Percentiles rank a stretch among this genome's conserved stretches.
phyloP scores from a whole-genome alignment of 2,888 invertebrate genomes.

The Artemia sp. region DNA sequence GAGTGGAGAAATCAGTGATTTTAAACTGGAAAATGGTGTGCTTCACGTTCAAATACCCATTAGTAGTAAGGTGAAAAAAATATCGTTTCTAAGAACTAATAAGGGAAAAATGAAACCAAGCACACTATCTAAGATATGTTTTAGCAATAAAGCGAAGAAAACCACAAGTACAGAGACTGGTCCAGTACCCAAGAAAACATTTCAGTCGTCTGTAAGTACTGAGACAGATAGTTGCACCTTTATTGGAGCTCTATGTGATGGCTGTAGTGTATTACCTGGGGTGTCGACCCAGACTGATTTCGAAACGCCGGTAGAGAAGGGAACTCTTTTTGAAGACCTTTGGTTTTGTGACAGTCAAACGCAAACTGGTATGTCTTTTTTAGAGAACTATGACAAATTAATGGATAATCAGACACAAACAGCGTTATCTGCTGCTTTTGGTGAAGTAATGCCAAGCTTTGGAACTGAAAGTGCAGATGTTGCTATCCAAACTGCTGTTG shows the following conservation, averaged over 20 bases:
- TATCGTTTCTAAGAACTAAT: too few species aligned
- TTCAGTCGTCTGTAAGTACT: not conserved
- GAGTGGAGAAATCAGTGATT: too few species aligned
- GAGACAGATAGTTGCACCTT: not conserved
- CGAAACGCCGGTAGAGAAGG: not conserved
- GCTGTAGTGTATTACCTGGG: not conserved
- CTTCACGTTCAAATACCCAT: too few species aligned
- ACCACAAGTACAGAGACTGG: too few species aligned
- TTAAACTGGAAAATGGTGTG: too few species aligned
- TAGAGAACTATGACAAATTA: not conserved
- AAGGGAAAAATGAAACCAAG: too few species aligned
- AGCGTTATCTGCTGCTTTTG: not conserved
- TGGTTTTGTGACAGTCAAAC: constrained; percentile 11
- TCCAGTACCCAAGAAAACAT: not conserved
- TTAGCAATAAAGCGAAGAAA: too few species aligned
- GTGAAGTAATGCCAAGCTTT: not conserved
- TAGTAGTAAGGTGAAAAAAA: too few species aligned
- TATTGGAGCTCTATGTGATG: too few species aligned
- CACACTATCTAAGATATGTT: too few species aligned
- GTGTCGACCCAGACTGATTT: constrained; percentile 12
- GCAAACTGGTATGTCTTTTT: constrained; percentile 1
- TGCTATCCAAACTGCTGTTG: too few species aligned
- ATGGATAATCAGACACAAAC: constrained; percentile 1
- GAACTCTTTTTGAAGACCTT: constrained; percentile 4
- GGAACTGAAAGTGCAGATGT: too few species aligned